Percentiles rank a stretch among this genome's conserved stretches.
These are phyloP conservation scores for Sphenodon punctatus DNA, from an alignment of 2,797 vertebrate genomes.

Conservation along the genomic window DNA sequence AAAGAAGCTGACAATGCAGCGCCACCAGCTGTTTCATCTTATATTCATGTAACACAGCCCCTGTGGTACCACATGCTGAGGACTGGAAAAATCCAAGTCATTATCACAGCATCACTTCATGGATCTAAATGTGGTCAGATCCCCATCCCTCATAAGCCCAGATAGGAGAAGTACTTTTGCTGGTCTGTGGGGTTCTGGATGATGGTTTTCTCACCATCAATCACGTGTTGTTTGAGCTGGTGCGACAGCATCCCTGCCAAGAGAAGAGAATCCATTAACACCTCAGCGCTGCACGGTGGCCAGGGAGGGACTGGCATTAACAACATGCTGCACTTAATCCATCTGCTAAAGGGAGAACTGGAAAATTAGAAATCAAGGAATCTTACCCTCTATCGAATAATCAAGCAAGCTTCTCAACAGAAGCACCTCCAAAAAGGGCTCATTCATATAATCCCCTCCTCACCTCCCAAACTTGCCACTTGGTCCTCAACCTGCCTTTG, in stretches of 20 bases:
- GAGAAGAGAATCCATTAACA: neutral
- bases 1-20: neutral
- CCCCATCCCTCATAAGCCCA: neutral
- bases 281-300: neutral
- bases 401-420: too few species aligned
- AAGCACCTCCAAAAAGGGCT: too few species aligned
- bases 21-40: neutral
- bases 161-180: slow-evolving; percentile 84
- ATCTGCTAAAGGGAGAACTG: neutral
- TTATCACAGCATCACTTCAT: too few species aligned
- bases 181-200: slow-evolving; percentile 97
- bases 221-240: slow-evolving; percentile 96
- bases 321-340: neutral
- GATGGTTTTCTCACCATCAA: slow-evolving; percentile 97
- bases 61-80: rapidly evolving
- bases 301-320: neutral
- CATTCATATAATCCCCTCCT: too few species aligned
- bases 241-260: slow-evolving; percentile 93
- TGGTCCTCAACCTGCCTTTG: too few species aligned
- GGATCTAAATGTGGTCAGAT: rapidly evolving
- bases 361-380: rapidly evolving
- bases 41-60: rapidly evolving
- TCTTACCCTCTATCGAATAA: neutral
- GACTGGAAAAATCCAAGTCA: neutral
- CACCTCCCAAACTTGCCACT: too few species aligned